Percentiles rank a stretch among this genome's conserved stretches.
Evolutionary conservation across 2,113 vertebrate genomes (phyloP).

Genomic region (Lepus europaeus): DNA sequence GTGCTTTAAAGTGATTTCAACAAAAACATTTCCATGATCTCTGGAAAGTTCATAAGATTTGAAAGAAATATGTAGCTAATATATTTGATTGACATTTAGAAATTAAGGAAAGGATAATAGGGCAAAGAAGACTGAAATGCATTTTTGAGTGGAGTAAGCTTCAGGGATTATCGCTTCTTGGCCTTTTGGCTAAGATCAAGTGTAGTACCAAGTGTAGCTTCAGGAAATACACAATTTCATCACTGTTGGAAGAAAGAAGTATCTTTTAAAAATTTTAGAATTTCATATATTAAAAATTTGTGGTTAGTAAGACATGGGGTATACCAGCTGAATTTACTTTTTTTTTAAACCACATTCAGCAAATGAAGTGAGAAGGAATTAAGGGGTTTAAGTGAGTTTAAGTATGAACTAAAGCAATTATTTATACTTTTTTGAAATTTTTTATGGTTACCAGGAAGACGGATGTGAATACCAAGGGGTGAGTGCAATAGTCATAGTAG

Average conservation of each 20-base stretch:
- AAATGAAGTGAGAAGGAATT: neutral
- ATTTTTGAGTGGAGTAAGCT: neutral
- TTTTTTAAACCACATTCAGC: neutral
- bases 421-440: neutral
- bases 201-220: too few relatives aligned
- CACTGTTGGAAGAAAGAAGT: neutral
- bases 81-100: constrained; percentile 24
- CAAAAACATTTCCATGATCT: neutral
- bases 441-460: neutral
- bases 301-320: neutral
- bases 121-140: neutral
- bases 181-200: too few relatives aligned
- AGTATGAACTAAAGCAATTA: neutral
- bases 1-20: neutral
- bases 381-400: neutral
- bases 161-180: neutral
- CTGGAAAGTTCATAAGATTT: neutral
- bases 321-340: neutral
- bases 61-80: neutral
- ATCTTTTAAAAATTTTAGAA: neutral
- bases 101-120: neutral
- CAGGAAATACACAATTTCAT: too few relatives aligned
- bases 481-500: neutral
- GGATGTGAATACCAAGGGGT: neutral
- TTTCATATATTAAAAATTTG: neutral